A percentile compares a stretch with the other conserved stretches of the same genome.
Evolutionary conservation across 2,888 invertebrate genomes (phyloP).

Genomic region (Agrotis puta): DNA sequence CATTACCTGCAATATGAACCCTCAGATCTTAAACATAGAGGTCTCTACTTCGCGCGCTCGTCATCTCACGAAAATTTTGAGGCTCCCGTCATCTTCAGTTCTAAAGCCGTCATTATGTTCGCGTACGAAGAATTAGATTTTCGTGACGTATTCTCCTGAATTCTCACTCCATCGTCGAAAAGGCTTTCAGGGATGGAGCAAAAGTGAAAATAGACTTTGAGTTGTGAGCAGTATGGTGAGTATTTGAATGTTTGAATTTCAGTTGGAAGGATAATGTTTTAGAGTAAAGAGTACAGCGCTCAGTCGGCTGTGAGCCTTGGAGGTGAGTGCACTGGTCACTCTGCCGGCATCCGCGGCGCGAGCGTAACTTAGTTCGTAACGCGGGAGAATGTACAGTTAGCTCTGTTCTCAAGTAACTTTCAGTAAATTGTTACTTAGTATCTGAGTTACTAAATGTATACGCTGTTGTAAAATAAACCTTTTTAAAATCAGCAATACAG

Average conservation of each 20-base stretch:
- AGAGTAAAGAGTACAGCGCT: constrained; percentile 78
- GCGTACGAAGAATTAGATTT: constrained; percentile 87
- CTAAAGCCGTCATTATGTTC: constrained; percentile 89
- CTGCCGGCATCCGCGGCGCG: constrained; percentile 68
- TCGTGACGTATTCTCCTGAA: constrained; percentile 80
- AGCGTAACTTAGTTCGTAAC: constrained; percentile 86
- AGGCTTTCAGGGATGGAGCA: constrained; percentile 42
- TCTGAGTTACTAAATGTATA: constrained; percentile 5
- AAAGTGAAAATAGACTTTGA: constrained; percentile 70
- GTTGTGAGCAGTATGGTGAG: constrained; percentile 67
- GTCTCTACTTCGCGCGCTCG: constrained; percentile 70
- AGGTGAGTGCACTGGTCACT: constrained; percentile 74
- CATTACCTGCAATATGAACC: constrained; percentile 85
- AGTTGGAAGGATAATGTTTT: constrained; percentile 74
- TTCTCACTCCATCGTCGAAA: constrained; percentile 74
- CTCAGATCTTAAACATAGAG: constrained; percentile 80
- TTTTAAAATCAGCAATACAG: constrained; percentile 20
- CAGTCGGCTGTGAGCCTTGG: constrained; percentile 87
- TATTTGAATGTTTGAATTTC: constrained; percentile 64
- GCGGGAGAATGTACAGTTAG: constrained; percentile 53
- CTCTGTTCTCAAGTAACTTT: constrained; percentile 35
- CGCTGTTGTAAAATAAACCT: constrained; percentile 14
- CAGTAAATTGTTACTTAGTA: constrained; percentile 47
- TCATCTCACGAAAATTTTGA: constrained; percentile 81
- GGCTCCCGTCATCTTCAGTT: constrained; percentile 83